Percentiles rank a stretch among this genome's conserved stretches.
These are phyloP conservation scores for Caenorhabditis sulstoni DNA, from an alignment of 2,888 invertebrate species.

Conservation along the genomic window DNA sequence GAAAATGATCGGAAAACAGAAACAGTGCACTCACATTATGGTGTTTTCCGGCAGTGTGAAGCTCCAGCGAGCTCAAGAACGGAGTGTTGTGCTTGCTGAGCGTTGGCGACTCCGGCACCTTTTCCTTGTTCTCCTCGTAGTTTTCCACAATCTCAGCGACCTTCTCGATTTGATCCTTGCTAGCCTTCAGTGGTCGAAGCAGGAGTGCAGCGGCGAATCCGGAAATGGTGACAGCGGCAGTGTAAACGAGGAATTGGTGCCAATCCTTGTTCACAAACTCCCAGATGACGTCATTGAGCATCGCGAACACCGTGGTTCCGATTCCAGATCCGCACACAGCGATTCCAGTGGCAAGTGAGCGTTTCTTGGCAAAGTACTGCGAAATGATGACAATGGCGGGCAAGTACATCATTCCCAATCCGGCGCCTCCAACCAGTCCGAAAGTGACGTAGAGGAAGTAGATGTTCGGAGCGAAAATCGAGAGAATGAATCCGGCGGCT, in stretches of 20 bases:
- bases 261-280: conserved; percentile 84
- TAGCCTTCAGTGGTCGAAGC: conserved; percentile 84
- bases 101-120: conserved; percentile 49
- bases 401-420: conserved; percentile 96
- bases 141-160: conserved; percentile 72
- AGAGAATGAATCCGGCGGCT: conserved; percentile 87
- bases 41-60: conserved; percentile 66
- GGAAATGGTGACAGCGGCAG: conserved; percentile 89
- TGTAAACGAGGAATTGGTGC: conserved; percentile 90
- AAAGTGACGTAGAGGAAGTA: conserved; percentile 89
- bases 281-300: conserved; percentile 75
- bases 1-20: neutral
- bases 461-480: conserved; percentile 86
- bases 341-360: conserved; percentile 94
- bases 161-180: conserved; percentile 74
- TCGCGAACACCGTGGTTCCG: conserved; percentile 94
- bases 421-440: conserved; percentile 92
- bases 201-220: conserved; percentile 92
- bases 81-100: conserved; percentile 65
- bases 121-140: conserved; percentile 63
- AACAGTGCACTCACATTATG: conserved; percentile 23
- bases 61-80: conserved; percentile 77
- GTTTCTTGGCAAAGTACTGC: conserved; percentile 93
- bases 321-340: conserved; percentile 97
- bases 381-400: conserved; percentile 98